phyloP scores from a whole-genome alignment of 1,140 invertebrate genomes.

The Centruroides sculpturatus region DNA sequence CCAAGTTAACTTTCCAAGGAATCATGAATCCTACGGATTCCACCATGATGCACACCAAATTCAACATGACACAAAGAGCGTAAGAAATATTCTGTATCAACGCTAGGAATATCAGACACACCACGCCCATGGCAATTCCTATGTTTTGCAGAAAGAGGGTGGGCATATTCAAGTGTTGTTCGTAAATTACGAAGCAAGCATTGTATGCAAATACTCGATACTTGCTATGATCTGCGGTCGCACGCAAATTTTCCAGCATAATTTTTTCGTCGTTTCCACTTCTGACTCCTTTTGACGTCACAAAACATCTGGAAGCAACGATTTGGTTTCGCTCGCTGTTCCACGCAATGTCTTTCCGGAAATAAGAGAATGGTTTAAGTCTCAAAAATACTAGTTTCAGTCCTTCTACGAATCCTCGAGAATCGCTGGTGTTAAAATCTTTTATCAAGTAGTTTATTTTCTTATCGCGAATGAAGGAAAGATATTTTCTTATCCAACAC shows the following conservation, averaged over 20 bases:
- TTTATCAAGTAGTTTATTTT: conserved; percentile 42
- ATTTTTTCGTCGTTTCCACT: too few relatives aligned
- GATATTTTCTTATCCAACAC: conserved; percentile 74
- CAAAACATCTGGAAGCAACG: too few relatives aligned
- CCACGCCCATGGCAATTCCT: conserved; percentile 72
- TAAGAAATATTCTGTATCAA: conserved; percentile 90
- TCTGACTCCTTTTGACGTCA: too few relatives aligned
- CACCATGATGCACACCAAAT: conserved; percentile 83
- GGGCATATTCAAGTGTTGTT: too few relatives aligned
- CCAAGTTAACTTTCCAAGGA: conserved; percentile 82
- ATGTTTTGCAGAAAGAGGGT: conserved; percentile 72
- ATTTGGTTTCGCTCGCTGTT: conserved; percentile 37
- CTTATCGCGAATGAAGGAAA: conserved; percentile 56
- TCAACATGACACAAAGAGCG: conserved; percentile 84
- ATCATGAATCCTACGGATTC: conserved; percentile 95
- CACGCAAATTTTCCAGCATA: too few relatives aligned
- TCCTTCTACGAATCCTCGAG: conserved; percentile 52
- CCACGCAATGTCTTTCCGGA: conserved; percentile 68
- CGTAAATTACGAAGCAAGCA: too few relatives aligned
- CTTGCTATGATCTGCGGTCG: too few relatives aligned
- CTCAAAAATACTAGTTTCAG: conserved; percentile 44
- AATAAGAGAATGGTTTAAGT: conserved; percentile 36
- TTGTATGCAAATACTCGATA: too few relatives aligned
- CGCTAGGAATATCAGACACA: conserved; percentile 88
- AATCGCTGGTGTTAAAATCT: conserved; percentile 54